Base-by-base conservation (phyloP, 1,140 invertebrate species). In the Andrena cerasifolii region DNA sequence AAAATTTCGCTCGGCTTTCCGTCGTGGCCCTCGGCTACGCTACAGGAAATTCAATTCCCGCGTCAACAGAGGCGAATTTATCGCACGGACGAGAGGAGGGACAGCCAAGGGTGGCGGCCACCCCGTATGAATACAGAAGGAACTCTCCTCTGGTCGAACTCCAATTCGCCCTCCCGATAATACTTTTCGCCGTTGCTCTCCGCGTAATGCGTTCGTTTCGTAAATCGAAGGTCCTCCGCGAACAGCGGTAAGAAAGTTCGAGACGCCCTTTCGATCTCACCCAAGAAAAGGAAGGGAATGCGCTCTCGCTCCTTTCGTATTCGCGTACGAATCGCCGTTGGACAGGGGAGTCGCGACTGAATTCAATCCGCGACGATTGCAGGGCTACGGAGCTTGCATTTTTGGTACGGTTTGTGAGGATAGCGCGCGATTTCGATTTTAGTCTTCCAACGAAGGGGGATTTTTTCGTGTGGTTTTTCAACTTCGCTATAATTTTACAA, bases 21-120 rank as follows among this genome's bases (percentile, higher is more conserved):
- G 68, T 26, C 72, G 72, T 58, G 68, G 82, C 81, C 66, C 58
- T 66, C 71, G 72, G 85, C 84, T 76, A 84, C 49, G 68, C 78
- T 79, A 66, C 43, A 80, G 82, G 77, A 82, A 90, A 90, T 90
- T 90, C 86, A 90, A 90, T 91, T 89, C 88, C 78, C 86, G 66
- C 83, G 86, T 89, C 86, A 90, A 86, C 88, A 82, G 81, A 70
- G 78, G 74, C 83, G 85, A 90, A 91, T 91, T 91, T 91, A 91
- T 91, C 86, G 87, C 84, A 72, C 80, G 79, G 76, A 40, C 54
- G 53, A 78, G 72, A 56, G 78, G 78, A 26, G 70, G 49, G 61
- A 80, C 71, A 62, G n/a, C n/a, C n/a, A n/a, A n/a, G 36, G 56
- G 65, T 51, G 61, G 45, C 33, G 47, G 26, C 16, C 21, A 14